phyloP scores from a whole-genome alignment of 2,888 invertebrate species.

The Ormyrus rosae region DNA sequence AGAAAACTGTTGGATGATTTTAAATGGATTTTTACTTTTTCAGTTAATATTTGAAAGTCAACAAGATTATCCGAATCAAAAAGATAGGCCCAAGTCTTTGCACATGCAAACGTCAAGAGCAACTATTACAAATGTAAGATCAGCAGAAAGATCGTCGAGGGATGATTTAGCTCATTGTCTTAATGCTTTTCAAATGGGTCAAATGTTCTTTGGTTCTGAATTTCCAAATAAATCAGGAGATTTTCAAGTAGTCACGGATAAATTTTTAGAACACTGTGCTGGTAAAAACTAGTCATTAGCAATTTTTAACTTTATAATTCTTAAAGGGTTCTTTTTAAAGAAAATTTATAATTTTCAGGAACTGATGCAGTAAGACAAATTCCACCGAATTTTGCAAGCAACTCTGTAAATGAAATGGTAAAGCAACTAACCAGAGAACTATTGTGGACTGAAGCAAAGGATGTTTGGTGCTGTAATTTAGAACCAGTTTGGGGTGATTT shows the following conservation, averaged over 20 bases:
- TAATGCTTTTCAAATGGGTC: constrained; percentile 85
- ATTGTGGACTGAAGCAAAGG: constrained; percentile 90
- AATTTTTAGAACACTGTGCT: constrained; percentile 85
- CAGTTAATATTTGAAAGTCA: constrained; percentile 88
- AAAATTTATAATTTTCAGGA: constrained; percentile 66
- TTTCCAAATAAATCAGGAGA: constrained; percentile 86
- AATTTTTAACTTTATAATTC: neutral
- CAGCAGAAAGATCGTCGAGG: constrained; percentile 82
- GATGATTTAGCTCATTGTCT: constrained; percentile 89
- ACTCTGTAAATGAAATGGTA: constrained; percentile 78
- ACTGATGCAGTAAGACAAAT: constrained; percentile 68
- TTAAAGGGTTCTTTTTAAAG: neutral
- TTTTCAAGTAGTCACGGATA: constrained; percentile 87
- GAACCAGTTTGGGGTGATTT: constrained; percentile 97
- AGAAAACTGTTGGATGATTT: neutral
- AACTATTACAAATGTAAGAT: constrained; percentile 83
- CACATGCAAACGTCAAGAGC: constrained; percentile 90
- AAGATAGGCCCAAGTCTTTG: constrained; percentile 91
- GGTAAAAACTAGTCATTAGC: constrained; percentile 66
- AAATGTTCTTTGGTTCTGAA: constrained; percentile 85
- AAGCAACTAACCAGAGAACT: constrained; percentile 76
- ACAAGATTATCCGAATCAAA: constrained; percentile 86
- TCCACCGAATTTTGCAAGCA: constrained; percentile 71
- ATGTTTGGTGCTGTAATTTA: constrained; percentile 91
- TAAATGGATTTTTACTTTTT: constrained; percentile 39